Evolutionary conservation across 2,888 invertebrate species (phyloP).

Genomic region (Lasioglossum figueresi): DNA sequence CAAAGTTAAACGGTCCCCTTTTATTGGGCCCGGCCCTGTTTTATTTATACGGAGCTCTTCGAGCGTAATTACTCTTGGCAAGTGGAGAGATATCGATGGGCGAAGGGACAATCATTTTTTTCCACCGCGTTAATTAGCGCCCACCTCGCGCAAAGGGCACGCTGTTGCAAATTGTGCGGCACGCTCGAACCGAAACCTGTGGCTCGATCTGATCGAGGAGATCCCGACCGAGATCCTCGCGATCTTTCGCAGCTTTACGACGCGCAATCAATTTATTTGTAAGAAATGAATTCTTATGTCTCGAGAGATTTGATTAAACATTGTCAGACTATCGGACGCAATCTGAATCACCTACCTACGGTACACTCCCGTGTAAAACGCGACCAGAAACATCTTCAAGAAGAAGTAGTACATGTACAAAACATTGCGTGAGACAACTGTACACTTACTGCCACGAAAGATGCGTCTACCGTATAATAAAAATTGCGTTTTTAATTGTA

Average conservation of each 20-base stretch:
- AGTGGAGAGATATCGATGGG: conserved; percentile 50
- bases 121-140: conserved; percentile 51
- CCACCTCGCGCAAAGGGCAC: not conserved
- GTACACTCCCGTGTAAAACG: no score
- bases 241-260: not conserved
- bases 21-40: conserved; percentile 39
- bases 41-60: conserved; percentile 52
- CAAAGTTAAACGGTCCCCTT: conserved; percentile 57
- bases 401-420: no score
- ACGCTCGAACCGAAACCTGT: not conserved
- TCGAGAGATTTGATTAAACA: no score
- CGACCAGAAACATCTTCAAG: no score
- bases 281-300: no score
- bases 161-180: not conserved
- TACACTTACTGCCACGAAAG: no score
- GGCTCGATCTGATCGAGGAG: not conserved
- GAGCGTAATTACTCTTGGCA: conserved; percentile 54
- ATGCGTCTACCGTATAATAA: no score
- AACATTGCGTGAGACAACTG: no score
- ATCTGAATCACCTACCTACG: no score
- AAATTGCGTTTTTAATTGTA: no score
- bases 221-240: not conserved
- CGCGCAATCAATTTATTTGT: no score
- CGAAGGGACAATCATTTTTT: conserved; percentile 55
- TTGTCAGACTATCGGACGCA: no score